These are phyloP conservation scores for Metacarcinus magister DNA, from an alignment of 2,888 invertebrate species.

Conservation along the genomic window DNA sequence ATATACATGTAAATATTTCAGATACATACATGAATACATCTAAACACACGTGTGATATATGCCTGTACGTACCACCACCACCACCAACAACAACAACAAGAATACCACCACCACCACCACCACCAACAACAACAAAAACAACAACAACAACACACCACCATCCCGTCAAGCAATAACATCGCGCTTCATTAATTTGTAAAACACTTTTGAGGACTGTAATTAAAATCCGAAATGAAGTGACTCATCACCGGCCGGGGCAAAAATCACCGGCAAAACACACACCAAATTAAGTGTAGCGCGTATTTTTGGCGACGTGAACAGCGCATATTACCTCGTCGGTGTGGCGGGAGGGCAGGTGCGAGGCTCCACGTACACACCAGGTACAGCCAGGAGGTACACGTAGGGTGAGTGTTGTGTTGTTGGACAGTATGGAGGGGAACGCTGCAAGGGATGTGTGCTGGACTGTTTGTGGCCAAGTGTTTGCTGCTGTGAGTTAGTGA, in stretches of 20 bases:
- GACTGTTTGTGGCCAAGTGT: background rate
- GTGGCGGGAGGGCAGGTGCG: conserved; percentile 43
- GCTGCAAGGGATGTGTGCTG: background rate
- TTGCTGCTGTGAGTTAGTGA: background rate
- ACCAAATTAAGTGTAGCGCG: conserved; percentile 41
- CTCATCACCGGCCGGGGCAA: conserved; percentile 31
- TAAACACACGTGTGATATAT: background rate
- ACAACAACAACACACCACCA: conserved; percentile 15
- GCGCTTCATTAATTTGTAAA: conserved; percentile 58
- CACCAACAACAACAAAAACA: background rate
- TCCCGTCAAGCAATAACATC: conserved; percentile 46
- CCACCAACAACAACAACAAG: background rate
- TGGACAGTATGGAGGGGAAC: background rate
- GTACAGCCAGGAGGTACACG: background rate
- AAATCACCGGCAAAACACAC: background rate
- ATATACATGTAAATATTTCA: background rate
- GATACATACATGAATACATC: conserved; percentile 54
- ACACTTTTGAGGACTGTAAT: conserved; percentile 49
- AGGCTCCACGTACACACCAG: background rate
- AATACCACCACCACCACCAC: background rate
- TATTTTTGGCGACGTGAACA: conserved; percentile 49
- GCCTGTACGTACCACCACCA: background rate
- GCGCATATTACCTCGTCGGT: conserved; percentile 19
- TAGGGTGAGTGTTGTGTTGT: background rate
- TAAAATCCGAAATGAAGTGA: conserved; percentile 51